Conservation (phyloP, 2,888 invertebrate species). For the Galerucella nymphaeae region DNA sequence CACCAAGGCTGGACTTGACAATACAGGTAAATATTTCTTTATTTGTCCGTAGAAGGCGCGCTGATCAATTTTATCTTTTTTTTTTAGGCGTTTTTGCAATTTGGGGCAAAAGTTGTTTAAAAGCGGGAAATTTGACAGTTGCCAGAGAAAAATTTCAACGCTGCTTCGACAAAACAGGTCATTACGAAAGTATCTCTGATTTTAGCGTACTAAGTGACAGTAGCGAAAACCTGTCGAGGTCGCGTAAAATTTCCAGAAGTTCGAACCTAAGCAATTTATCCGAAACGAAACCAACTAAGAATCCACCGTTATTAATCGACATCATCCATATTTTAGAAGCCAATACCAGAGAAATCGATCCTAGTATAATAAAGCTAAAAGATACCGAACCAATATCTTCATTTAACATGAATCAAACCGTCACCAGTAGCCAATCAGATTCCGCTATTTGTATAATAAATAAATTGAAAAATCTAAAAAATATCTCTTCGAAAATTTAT, state of each 20-base stretch:
- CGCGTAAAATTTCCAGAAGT: slow-evolving; percentile 41
- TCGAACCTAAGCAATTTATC: slow-evolving; percentile 53
- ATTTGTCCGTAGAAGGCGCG: background rate
- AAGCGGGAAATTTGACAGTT: slow-evolving; percentile 80
- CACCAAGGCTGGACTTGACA: slow-evolving; percentile 85
- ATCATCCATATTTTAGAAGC: slow-evolving; percentile 77
- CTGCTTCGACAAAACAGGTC: slow-evolving; percentile 66
- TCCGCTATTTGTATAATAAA: slow-evolving; percentile 66
- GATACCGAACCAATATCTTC: slow-evolving; percentile 50
- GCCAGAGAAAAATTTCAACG: slow-evolving; percentile 81
- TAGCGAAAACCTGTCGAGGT: slow-evolving; percentile 46
- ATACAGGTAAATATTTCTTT: slow-evolving; percentile 63
- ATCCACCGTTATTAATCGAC: slow-evolving; percentile 77
- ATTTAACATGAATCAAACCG: slow-evolving; percentile 44
- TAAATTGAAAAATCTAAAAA: slow-evolving; percentile 64
- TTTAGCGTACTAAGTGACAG: slow-evolving; percentile 48
- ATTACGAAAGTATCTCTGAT: slow-evolving; percentile 56
- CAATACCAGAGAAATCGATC: slow-evolving; percentile 69
- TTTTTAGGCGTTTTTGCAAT: slow-evolving; percentile 81
- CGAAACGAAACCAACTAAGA: slow-evolving; percentile 69
- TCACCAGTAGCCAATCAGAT: slow-evolving; percentile 60
- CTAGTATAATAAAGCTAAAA: slow-evolving; percentile 66
- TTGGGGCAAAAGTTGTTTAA: slow-evolving; percentile 87
- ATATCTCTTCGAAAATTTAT: slow-evolving; percentile 62
- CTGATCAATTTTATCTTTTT: background rate